Evolutionary conservation across 1,140 invertebrate genomes (phyloP).

Genomic region (Drosophila albomicans): DNA sequence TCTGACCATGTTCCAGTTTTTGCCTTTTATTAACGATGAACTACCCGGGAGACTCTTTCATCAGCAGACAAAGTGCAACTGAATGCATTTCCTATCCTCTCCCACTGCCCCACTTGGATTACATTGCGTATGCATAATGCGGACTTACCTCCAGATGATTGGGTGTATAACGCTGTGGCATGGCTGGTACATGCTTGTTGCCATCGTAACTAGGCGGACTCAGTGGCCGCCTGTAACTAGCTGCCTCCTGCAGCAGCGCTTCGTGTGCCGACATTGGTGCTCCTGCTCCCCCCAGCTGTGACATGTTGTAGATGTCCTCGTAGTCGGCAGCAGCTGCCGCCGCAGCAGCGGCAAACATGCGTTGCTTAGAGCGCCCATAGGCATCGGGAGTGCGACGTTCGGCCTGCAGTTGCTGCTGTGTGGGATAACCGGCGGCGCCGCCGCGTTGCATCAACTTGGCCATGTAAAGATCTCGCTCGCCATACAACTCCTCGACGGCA

Average conservation of each 20-base stretch:
- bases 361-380: conserved; percentile 89
- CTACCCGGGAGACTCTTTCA: background rate
- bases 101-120: background rate
- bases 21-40: background rate
- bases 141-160: conserved; percentile 83
- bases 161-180: conserved; percentile 83
- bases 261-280: conserved; percentile 64
- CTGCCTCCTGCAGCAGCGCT: conserved; percentile 76
- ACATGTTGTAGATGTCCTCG: conserved; percentile 90
- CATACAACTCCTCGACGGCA: conserved; percentile 77
- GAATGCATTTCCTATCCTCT: background rate
- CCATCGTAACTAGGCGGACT: conserved; percentile 85
- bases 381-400: conserved; percentile 93
- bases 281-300: conserved; percentile 56
- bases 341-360: conserved; percentile 82
- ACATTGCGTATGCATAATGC: conserved; percentile 3
- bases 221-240: conserved; percentile 82
- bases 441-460: conserved; percentile 77
- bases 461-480: conserved; percentile 81
- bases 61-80: background rate
- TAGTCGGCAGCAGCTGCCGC: conserved; percentile 87
- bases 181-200: conserved; percentile 77
- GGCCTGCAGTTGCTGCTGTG: conserved; percentile 62
- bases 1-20: conserved; percentile 4
- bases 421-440: conserved; percentile 50